Evolutionary conservation across 1,140 invertebrate genomes (phyloP).

Genomic region (Zaprionus vittiger): DNA sequence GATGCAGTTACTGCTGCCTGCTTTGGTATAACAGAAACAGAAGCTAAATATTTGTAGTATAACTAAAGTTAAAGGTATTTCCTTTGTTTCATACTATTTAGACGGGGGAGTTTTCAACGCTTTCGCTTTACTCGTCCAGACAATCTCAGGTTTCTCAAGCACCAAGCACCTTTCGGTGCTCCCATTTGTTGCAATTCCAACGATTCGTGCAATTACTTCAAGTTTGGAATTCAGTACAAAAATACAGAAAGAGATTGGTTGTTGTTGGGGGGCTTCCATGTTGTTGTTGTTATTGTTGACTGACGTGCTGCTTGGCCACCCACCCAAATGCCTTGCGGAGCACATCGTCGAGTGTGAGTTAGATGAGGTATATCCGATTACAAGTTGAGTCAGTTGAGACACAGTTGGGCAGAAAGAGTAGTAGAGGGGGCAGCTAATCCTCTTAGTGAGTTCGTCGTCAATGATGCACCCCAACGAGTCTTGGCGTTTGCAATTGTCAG

Average conservation of each 20-base stretch:
- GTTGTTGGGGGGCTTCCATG: constrained; percentile 46
- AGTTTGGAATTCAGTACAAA: constrained; percentile 45
- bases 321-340: constrained; percentile 51
- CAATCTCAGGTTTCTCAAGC: constrained; percentile 46
- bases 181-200: constrained; percentile 39
- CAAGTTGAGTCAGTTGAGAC: constrained; percentile 27
- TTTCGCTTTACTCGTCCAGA: neutral
- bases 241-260: constrained; percentile 33
- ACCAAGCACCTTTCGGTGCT: constrained; percentile 7
- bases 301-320: constrained; percentile 44
- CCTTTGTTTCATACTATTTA: neutral
- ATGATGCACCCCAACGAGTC: constrained; percentile 8
- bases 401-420: neutral
- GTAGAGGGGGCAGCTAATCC: constrained; percentile 39
- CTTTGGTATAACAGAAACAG: neutral
- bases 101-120: neutral
- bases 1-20: neutral
- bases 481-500: constrained; percentile 21
- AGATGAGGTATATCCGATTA: constrained; percentile 59
- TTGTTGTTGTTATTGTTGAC: neutral
- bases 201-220: constrained; percentile 47
- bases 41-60: neutral
- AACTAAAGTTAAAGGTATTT: constrained; percentile 14
- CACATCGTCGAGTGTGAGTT: constrained; percentile 40
- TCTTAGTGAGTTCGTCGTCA: constrained; percentile 41